These are phyloP conservation scores for Adelges cooleyi DNA, from an alignment of 1,140 invertebrate species.

Conservation along the genomic window DNA sequence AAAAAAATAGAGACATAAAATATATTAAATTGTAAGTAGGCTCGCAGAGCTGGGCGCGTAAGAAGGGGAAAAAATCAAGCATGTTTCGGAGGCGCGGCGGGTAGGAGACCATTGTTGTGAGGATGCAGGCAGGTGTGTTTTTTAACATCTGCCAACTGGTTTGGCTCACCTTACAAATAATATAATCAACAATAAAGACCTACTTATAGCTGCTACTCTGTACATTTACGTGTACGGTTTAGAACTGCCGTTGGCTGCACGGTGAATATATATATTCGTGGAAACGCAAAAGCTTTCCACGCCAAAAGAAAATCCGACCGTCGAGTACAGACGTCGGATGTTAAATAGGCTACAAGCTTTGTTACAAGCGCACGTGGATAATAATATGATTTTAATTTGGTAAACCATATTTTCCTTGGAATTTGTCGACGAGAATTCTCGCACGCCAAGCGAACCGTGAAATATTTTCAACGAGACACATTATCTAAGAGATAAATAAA, in stretches of 20 bases:
- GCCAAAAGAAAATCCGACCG: too few species aligned
- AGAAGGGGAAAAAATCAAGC: constrained; percentile 13
- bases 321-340: too few species aligned
- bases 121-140: constrained; percentile 29
- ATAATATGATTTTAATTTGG: too few species aligned
- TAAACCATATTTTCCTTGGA: too few species aligned
- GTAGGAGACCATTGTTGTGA: constrained; percentile 24
- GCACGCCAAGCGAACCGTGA: too few species aligned
- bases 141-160: constrained; percentile 28
- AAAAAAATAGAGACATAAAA: neutral
- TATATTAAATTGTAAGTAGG: constrained; percentile 10
- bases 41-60: neutral
- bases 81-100: neutral
- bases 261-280: too few species aligned
- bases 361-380: too few species aligned
- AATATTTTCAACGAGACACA: too few species aligned
- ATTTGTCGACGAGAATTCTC: too few species aligned
- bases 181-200: constrained; percentile 29
- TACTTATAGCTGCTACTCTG: constrained; percentile 8
- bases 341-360: too few species aligned
- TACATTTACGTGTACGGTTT: neutral
- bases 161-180: constrained; percentile 29
- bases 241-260: neutral
- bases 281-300: too few species aligned
- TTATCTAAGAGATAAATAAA: too few species aligned